Percentiles rank a stretch among this genome's conserved stretches.
phyloP scores from a whole-genome alignment of 2,113 vertebrate species.

The Caracal caracal region DNA sequence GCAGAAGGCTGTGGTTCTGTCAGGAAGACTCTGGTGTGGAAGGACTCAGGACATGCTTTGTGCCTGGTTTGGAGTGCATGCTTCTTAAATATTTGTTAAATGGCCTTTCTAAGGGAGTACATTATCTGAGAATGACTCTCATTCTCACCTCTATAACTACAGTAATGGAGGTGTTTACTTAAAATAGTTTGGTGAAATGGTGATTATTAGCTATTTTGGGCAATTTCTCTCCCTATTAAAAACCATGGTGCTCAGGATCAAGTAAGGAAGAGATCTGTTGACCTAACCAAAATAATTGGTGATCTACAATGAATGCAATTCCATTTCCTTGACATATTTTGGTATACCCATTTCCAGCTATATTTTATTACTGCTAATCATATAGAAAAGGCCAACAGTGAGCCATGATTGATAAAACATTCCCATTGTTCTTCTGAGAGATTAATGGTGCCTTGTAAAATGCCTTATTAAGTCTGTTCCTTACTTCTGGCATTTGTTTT shows the following conservation, averaged over 20 bases:
- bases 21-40: background rate
- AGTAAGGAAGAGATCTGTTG: background rate
- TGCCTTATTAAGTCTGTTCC: constrained; percentile 21
- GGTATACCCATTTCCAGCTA: background rate
- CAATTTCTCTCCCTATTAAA: background rate
- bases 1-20: background rate
- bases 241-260: background rate
- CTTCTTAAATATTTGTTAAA: background rate
- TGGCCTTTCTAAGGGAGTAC: background rate
- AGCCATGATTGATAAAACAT: background rate
- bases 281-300: background rate
- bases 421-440: constrained; percentile 40
- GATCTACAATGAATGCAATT: background rate
- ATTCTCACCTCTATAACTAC: background rate
- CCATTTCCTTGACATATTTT: background rate
- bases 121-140: background rate
- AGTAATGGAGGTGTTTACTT: background rate
- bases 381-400: background rate
- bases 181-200: background rate
- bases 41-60: background rate
- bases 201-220: background rate
- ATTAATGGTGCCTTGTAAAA: constrained; percentile 50
- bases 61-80: background rate
- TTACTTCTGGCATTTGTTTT: constrained; percentile 72
- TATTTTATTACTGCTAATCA: background rate